These are phyloP conservation scores for Spodoptera exigua DNA, from an alignment of 2,888 invertebrate genomes.

Conservation along the genomic window DNA sequence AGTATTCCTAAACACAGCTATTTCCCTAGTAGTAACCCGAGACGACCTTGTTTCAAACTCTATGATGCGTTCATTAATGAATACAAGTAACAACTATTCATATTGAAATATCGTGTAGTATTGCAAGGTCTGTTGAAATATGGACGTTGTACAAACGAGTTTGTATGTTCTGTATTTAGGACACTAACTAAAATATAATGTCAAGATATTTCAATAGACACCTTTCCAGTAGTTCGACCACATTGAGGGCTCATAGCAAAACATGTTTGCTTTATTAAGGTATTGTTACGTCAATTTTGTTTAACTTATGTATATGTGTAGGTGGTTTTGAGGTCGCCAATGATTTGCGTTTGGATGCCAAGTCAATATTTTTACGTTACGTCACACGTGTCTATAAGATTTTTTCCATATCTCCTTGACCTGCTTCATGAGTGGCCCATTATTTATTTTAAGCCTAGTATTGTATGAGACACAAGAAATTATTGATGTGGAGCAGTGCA, in stretches of 20 bases:
- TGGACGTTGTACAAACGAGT: constrained; percentile 4
- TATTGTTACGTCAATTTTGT: constrained; percentile 54
- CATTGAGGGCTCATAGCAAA: constrained; percentile 19
- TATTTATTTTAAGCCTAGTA: constrained; percentile 24
- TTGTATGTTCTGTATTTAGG: constrained; percentile 4
- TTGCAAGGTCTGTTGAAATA: constrained; percentile 29
- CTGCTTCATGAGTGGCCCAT: constrained; percentile 43
- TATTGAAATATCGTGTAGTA: constrained; percentile 36
- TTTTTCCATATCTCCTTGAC: constrained; percentile 52
- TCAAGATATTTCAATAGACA: constrained; percentile 16
- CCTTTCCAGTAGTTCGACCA: constrained; percentile 17
- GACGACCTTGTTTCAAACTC: constrained; percentile 43
- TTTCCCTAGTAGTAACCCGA: constrained; percentile 26
- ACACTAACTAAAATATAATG: constrained; percentile 16
- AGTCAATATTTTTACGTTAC: constrained; percentile 53
- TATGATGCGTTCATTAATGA: constrained; percentile 37
- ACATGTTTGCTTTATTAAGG: constrained; percentile 51
- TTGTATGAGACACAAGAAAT: constrained; percentile 2
- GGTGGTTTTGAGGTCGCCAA: constrained; percentile 57
- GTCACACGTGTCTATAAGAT: constrained; percentile 34
- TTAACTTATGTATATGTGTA: constrained; percentile 45
- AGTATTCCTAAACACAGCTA: constrained; percentile 36
- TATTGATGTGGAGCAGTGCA: not conserved
- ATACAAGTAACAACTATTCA: constrained; percentile 32
- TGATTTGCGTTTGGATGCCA: constrained; percentile 43